Conservation (phyloP, 2,888 invertebrate species). For the Apamea crenata region DNA sequence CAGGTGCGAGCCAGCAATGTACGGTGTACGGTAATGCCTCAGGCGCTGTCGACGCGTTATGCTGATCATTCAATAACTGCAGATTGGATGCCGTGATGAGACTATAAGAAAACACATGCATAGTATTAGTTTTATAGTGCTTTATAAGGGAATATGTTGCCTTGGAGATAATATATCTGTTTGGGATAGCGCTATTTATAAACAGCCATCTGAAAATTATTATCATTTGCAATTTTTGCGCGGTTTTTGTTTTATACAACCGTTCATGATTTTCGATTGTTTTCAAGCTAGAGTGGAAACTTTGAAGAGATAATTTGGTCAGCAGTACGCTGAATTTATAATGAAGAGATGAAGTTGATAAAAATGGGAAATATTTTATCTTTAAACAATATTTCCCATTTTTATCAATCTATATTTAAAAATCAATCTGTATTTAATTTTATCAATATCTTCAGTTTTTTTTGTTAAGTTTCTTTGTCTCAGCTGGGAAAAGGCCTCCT, state of each 20-base stretch:
- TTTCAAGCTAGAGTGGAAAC: background rate
- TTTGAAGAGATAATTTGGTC: background rate
- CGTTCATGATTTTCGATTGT: background rate
- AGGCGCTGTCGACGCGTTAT: constrained; percentile 47
- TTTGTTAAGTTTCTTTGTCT: background rate
- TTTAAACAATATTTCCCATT: no score
- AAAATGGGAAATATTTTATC: no score
- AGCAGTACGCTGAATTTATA: no score
- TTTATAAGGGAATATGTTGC: constrained; percentile 3
- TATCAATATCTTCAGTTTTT: no score
- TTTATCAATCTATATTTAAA: no score
- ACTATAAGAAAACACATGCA: constrained; percentile 39
- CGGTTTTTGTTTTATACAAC: background rate
- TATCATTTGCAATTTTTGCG: background rate
- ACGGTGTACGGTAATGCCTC: constrained; percentile 6
- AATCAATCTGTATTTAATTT: no score
- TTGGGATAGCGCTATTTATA: background rate
- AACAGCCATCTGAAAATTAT: background rate
- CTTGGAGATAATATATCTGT: constrained; percentile 10
- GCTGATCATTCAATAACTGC: constrained; percentile 66
- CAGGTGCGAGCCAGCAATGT: constrained; percentile 46
- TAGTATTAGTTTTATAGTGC: constrained; percentile 22
- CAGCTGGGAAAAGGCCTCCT: background rate
- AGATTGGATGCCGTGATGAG: constrained; percentile 51
- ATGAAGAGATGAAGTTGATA: no score